Evolutionary conservation across 1,140 invertebrate genomes (phyloP), one percentile per base, ranked within the genome.

Genomic region (Megalopta genalis): DNA sequence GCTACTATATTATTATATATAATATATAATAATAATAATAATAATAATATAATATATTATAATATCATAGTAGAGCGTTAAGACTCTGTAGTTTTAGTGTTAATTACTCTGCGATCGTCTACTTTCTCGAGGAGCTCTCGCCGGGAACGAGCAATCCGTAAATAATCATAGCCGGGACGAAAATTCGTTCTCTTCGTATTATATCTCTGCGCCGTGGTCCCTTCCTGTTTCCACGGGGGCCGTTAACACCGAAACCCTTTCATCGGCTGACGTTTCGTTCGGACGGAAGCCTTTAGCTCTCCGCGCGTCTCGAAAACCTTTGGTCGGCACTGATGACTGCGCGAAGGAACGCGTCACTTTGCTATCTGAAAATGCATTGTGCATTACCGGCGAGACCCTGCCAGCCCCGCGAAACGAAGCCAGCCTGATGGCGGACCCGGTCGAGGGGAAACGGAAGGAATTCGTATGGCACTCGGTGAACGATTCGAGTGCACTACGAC

Each of bases 291-390:
- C 78, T 84, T 75, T 79, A 74, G 66, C 67, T 9, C 67, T 9
- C 46, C 42, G 16, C 74, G 25, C 49, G 23, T 67, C 65, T 64
- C 25, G 27, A 70, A 42, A 64, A 54, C 25, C 46, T 57, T 46
- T 57, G 69, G 69, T 66, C 37, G 39, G 69, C 69, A 57, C 37
- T 74, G 82, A 84, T 66, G 57, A 66, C 57, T 83, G 37, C 66
- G 23, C 52, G 62, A 66, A 66, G 82, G 23, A 80, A 76, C 67
- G 57, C 70, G 54, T 72, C 67, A 39, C 71, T 64, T 76, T 71
- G 66, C 76, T 23, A 60, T 23, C 39, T 49, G 82, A 80, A 70
- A 84, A 49, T 80, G 82, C 82, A 85, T 80, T 80, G 83, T 85
- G 77, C 83, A 85, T 85, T 85, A 80, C 18, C 21, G 1, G 32